A percentile compares a stretch with the other conserved stretches of the same genome.
These are phyloP conservation scores for Hemicentrotus pulcherrimus DNA, from an alignment of 35 echinoderm and acorn worm genomes.

Conservation along the genomic window DNA sequence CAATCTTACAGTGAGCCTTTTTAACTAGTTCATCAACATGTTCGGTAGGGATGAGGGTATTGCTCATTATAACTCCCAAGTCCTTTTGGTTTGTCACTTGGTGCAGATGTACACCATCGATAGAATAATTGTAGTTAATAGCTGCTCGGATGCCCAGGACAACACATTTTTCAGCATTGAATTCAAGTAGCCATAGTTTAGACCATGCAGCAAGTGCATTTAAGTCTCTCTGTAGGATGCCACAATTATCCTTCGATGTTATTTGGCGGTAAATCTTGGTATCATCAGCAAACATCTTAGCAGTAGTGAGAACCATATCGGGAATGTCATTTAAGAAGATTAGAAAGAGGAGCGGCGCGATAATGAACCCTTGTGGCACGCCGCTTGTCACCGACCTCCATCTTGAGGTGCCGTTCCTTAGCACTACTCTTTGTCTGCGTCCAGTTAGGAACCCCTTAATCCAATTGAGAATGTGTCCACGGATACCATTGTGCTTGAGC, in stretches of 20 bases:
- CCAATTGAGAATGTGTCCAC: slow-evolving; percentile 6
- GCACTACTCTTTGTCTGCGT: neutral
- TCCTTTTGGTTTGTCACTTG: slow-evolving; percentile 41
- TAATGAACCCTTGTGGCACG: slow-evolving; percentile 41
- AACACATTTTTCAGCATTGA: slow-evolving; percentile 22
- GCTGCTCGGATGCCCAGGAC: slow-evolving; percentile 1
- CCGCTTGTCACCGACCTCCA: slow-evolving; percentile 21
- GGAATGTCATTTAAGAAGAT: slow-evolving; percentile 13
- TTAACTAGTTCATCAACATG: slow-evolving; percentile 39
- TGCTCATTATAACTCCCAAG: slow-evolving; percentile 7
- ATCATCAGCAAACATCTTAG: neutral
- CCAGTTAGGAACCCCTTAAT: neutral
- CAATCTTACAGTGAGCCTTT: slow-evolving; percentile 48
- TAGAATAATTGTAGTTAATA: neutral
- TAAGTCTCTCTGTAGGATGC: slow-evolving; percentile 30
- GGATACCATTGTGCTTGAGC: slow-evolving; percentile 26
- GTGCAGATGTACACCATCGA: slow-evolving; percentile 39
- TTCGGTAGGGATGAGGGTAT: slow-evolving; percentile 30
- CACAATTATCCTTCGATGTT: neutral
- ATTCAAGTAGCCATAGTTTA: too few species aligned
- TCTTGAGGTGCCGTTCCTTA: slow-evolving; percentile 17
- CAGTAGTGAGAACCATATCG: too few species aligned
- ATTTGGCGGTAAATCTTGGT: neutral
- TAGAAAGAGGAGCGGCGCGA: slow-evolving; percentile 5
- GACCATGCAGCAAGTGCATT: slow-evolving; percentile 53